Percentiles rank a stretch among this genome's conserved stretches.
Evolutionary conservation across 2,113 vertebrate species (phyloP).

Genomic region (Daphoenositta chrysoptera): DNA sequence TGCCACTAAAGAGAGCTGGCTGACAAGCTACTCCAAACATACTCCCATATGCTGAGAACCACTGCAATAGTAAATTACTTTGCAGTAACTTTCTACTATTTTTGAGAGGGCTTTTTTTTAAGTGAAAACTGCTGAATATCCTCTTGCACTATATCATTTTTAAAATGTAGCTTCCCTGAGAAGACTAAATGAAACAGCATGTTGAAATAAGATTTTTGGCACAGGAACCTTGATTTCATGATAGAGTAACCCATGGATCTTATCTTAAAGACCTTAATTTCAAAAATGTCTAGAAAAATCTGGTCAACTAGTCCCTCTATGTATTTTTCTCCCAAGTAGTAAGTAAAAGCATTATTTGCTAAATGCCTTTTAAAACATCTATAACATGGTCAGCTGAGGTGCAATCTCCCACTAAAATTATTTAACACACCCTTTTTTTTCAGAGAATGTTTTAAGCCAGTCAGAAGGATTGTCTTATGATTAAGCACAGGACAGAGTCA

Average conservation of each 20-base stretch:
- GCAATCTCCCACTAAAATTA: neutral
- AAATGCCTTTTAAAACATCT: neutral
- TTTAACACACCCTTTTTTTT: neutral
- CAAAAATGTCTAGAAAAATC: neutral
- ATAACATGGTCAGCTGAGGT: neutral
- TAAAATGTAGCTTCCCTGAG: neutral
- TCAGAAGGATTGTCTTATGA: constrained; percentile 27
- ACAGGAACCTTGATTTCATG: neutral
- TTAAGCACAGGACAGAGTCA: constrained; percentile 33
- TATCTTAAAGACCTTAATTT: neutral
- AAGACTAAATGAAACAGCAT: neutral
- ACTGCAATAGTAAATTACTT: neutral
- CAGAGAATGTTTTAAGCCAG: neutral
- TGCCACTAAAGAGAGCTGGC: neutral
- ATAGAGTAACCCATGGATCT: neutral
- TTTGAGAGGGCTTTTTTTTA: neutral
- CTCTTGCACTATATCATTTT: neutral
- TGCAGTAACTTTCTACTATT: neutral
- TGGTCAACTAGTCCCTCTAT: neutral
- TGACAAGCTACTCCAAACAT: neutral
- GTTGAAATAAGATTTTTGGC: neutral
- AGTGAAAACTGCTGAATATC: neutral
- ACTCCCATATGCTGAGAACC: neutral
- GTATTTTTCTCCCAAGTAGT: neutral
- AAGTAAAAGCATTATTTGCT: neutral